Conservation (phyloP, 2,113 vertebrate genomes). For the Pipra filicauda region DNA sequence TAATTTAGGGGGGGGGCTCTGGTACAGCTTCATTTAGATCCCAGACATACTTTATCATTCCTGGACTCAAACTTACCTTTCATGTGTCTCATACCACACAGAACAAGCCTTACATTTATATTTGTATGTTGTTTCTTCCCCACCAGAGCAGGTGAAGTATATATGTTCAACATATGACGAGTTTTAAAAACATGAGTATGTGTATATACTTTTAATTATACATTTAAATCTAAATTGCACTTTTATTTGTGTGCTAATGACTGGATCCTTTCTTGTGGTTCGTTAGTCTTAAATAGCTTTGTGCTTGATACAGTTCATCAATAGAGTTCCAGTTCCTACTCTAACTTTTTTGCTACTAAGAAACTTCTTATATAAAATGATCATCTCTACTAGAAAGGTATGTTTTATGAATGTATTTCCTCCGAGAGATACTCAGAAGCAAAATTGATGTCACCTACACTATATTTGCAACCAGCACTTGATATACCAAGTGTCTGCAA, state of each 20-base stretch:
- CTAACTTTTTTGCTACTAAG: not conserved
- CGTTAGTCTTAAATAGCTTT: not conserved
- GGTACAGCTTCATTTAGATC: not conserved
- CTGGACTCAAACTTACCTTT: not conserved
- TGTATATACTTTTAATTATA: not conserved
- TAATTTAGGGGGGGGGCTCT: not conserved
- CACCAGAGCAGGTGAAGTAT: not conserved
- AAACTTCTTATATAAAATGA: not conserved
- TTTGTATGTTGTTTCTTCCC: not conserved
- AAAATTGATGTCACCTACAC: not conserved
- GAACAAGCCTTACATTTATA: not conserved
- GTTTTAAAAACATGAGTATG: not conserved
- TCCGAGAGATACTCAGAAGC: not conserved
- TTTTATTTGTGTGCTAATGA: not conserved
- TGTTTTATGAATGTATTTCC: not conserved
- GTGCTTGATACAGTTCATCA: not conserved
- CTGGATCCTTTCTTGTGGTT: not conserved
- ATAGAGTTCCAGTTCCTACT: not conserved
- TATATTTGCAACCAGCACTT: not conserved
- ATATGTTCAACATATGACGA: not conserved
- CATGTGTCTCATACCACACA: rapidly evolving
- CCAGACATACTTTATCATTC: not conserved
- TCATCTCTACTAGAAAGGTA: not conserved
- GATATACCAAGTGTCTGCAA: not conserved
- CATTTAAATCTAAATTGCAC: not conserved